Conservation (phyloP, 1,140 invertebrate genomes). For the Coenobita brevimanus region DNA sequence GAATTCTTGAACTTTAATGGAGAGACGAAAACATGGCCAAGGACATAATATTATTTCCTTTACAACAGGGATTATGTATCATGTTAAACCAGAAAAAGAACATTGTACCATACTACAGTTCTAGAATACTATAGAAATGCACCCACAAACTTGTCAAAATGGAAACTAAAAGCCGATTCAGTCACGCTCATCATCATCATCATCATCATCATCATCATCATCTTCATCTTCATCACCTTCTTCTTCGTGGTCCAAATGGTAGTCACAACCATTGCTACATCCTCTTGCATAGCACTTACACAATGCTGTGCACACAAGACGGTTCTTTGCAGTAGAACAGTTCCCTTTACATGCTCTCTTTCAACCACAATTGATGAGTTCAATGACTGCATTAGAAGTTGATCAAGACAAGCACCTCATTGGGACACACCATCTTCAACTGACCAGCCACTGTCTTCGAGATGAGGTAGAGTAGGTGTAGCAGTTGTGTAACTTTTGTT, state of each 20-base stretch:
- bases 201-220: too few relatives aligned
- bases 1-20: neutral
- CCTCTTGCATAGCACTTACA: neutral
- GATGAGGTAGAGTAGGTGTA: neutral
- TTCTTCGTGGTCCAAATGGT: too few relatives aligned
- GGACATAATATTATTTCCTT: too few relatives aligned
- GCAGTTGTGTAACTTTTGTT: slow-evolving; percentile 15
- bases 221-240: too few relatives aligned
- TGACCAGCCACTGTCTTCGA: neutral
- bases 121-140: neutral
- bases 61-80: neutral
- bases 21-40: slow-evolving; percentile 10
- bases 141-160: neutral
- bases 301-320: neutral
- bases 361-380: neutral
- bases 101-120: slow-evolving; percentile 5
- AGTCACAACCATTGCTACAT: slow-evolving; percentile 3
- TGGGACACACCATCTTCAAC: neutral
- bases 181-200: neutral
- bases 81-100: neutral
- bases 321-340: neutral
- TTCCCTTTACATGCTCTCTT: slow-evolving; percentile 1
- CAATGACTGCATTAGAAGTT: slow-evolving; percentile 1
- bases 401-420: neutral
- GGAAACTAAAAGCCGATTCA: slow-evolving; percentile 19